Conservation (phyloP, 2,797 vertebrate species). For the Melanotaenia trifasciata region DNA sequence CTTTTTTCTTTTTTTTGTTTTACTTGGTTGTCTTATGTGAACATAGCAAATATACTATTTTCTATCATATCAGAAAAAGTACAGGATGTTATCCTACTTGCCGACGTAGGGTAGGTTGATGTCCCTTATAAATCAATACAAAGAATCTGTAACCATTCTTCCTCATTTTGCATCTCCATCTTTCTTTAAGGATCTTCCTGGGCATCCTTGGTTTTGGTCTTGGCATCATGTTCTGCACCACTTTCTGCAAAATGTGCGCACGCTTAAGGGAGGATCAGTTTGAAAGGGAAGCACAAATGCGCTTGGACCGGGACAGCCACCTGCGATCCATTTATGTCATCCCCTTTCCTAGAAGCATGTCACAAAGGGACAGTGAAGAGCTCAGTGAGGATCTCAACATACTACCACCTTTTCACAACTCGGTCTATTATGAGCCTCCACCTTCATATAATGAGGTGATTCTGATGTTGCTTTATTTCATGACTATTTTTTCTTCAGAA, state of each 20-base stretch:
- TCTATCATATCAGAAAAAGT: neutral
- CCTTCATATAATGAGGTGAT: conserved; percentile 77
- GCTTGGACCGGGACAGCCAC: neutral
- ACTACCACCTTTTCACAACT: conserved; percentile 52
- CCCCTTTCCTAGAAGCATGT: conserved; percentile 53
- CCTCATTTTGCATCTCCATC: neutral
- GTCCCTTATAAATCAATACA: too few species aligned
- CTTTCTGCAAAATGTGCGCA: conserved; percentile 64
- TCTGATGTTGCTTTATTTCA: neutral
- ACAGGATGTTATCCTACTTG: too few species aligned
- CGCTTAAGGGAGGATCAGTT: conserved; percentile 52
- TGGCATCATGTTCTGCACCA: conserved; percentile 71
- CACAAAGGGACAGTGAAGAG: conserved; percentile 54
- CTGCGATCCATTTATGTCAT: conserved; percentile 67
- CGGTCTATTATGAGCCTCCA: conserved; percentile 47
- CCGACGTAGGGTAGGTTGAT: too few species aligned
- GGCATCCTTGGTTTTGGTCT: conserved; percentile 68
- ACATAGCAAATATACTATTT: too few species aligned
- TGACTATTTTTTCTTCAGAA: neutral
- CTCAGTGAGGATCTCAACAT: neutral
- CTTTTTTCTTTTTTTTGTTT: too few species aligned
- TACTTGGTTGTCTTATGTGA: too few species aligned
- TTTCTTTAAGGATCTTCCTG: conserved; percentile 67
- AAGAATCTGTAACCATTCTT: neutral
- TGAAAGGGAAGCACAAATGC: conserved; percentile 42